Conservation (phyloP, 2,113 vertebrate genomes). For the Polypterus senegalus region DNA sequence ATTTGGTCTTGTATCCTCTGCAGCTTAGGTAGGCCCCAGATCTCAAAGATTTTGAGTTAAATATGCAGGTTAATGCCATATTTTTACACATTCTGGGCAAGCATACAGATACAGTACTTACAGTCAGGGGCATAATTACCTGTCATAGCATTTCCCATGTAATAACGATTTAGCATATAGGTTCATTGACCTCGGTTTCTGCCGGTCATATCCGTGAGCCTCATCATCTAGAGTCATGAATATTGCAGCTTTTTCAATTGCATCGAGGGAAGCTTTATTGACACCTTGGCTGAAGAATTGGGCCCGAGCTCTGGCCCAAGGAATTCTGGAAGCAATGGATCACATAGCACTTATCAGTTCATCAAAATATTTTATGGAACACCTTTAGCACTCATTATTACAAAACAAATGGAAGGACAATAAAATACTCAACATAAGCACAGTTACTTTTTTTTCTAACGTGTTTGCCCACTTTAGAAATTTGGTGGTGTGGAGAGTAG, state of each 20-base stretch:
- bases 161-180: slow-evolving; percentile 78
- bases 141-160: slow-evolving; percentile 79
- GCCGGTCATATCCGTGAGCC: slow-evolving; percentile 43
- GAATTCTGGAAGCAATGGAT: slow-evolving; percentile 40
- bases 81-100: too few relatives aligned
- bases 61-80: too few relatives aligned
- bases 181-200: slow-evolving; percentile 52
- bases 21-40: too few relatives aligned
- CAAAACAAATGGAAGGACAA: background rate
- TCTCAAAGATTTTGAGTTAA: too few relatives aligned
- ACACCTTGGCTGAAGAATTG: slow-evolving; percentile 60
- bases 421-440: too few relatives aligned
- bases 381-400: background rate
- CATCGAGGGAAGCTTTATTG: slow-evolving; percentile 64
- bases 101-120: too few relatives aligned
- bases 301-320: slow-evolving; percentile 72
- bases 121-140: slow-evolving; percentile 36
- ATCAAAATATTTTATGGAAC: too few relatives aligned
- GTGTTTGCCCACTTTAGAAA: background rate
- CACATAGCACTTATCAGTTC: too few relatives aligned
- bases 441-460: background rate
- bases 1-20: too few relatives aligned
- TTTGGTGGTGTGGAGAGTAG: background rate
- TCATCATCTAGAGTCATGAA: slow-evolving; percentile 76
- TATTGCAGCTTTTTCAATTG: slow-evolving; percentile 74